Base-by-base conservation (phyloP, 2,888 invertebrate genomes). In the Tuta absoluta region DNA sequence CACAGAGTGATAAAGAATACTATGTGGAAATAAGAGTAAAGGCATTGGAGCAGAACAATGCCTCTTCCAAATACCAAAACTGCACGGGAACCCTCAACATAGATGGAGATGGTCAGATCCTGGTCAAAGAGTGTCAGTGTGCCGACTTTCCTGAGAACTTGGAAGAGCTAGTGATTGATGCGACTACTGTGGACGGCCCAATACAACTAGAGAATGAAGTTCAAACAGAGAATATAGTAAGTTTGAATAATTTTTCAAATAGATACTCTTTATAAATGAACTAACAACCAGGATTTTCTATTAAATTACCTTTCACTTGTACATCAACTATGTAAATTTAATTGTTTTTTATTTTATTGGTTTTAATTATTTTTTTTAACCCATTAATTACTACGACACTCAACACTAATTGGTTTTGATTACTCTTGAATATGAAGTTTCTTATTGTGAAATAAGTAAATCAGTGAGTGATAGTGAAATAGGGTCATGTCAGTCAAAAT, bases 201-300 rank as follows among this genome's bases (percentile, higher is more conserved):
- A 73, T 90, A 0, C 79, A 82, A 64, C 79, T 89, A 19, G 85
- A 84, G 65, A 91, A 88, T 79, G 90, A 91, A 77, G 84, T 89
- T 0, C 82, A 89, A 64, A 73, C 80, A 0, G 78, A 85, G 64
- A 73, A 81, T 66, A 79, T 72, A 65, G 90, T 91, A 65, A 85
- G 87, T 80, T 33, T 41, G 1, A 3, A 14, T 41, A 17, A 12
- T 49, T 19, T 17, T 21, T n/a, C 14, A n/a, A n/a, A n/a, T n/a
- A n/a, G n/a, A n/a, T n/a, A n/a, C n/a, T n/a, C n/a, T n/a, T n/a
- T n/a, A n/a, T n/a, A n/a, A n/a, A n/a, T n/a, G n/a, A n/a, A n/a
- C n/a, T n/a, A n/a, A n/a, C n/a, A n/a, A n/a, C n/a, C n/a, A n/a
- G n/a, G n/a, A n/a, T n/a, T n/a, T n/a, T n/a, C n/a, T n/a, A n/a